Evolutionary conservation across 2,888 invertebrate species (phyloP), one percentile per base, ranked within the genome.

Genomic region (Ametastegia equiseti): DNA sequence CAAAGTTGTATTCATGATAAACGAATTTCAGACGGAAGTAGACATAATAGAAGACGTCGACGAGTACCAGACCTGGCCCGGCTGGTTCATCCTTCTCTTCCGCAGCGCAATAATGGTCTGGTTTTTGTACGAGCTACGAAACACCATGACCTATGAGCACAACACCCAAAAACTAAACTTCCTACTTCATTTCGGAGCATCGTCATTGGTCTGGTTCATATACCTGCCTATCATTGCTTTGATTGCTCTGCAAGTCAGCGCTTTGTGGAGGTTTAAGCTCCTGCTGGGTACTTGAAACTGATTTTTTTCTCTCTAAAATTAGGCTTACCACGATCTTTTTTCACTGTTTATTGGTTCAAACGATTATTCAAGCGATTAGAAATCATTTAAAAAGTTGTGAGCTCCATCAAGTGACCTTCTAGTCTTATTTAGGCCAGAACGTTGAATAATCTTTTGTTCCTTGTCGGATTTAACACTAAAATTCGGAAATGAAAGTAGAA

Each of bases 11-110:
- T 5, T 39, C 30, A 15, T 27, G 13, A 42, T 36, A 36, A 36
- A n/a, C 15, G 5, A 11, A 9, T 39, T 93, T 81, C 92, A 98
- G 98, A 97, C 97, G 82, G 98, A 98, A 93, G 97, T 99, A 57
- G 98, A 99, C 91, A 97, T 98, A 75, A 97, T 98, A 86, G 98
- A 98, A 91, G 98, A 99, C 90, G 97, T 98, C 80, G 98, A 98
- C 89, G 98, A 99, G 90, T 99, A 98, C 92, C 98, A 98, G 92
- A 98, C 98, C 0, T 98, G 98, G 97, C 98, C 99, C 0, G 99
- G 99, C 5, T 98, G 98, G 96, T 94, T 98, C 84, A 97, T 98
- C 83, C 94, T 99, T 0, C 95, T 96, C 39, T 95, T 99, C 85
- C 94, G 98, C 67, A 95, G 97, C 71, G 93, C 95, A 73, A 97